These are phyloP conservation scores for Drosophila antonietae DNA, from an alignment of 2,888 invertebrate genomes.

Conservation along the genomic window DNA sequence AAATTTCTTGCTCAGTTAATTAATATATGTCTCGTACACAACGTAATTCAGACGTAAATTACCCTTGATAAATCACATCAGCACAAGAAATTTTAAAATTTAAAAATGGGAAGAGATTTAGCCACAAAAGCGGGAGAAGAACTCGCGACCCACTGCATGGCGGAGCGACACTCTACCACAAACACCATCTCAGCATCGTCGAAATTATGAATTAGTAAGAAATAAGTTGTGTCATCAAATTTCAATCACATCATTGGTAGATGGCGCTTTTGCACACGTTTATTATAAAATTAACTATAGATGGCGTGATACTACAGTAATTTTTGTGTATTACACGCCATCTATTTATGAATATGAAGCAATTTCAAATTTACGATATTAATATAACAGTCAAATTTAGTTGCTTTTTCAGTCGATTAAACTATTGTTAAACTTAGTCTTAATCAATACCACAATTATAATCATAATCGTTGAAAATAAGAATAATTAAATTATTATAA, in stretches of 20 bases:
- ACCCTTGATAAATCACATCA: slow-evolving; percentile 81
- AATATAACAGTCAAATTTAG: no score
- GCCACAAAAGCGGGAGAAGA: slow-evolving; percentile 18
- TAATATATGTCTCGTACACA: slow-evolving; percentile 66
- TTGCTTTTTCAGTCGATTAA: not conserved
- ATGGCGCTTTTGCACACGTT: not conserved
- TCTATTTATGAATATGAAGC: not conserved
- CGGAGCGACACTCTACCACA: slow-evolving; percentile 6
- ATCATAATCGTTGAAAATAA: no score
- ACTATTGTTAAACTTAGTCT: not conserved
- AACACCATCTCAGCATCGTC: slow-evolving; percentile 31
- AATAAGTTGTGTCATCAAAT: not conserved
- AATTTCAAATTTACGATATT: not conserved
- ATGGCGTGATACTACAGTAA: not conserved
- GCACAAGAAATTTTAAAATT: slow-evolving; percentile 64
- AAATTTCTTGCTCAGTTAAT: slow-evolving; percentile 79
- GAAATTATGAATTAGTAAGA: rapidly evolving
- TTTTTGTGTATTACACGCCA: rapidly evolving
- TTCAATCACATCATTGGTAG: slow-evolving; percentile 11
- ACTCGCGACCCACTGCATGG: slow-evolving; percentile 10
- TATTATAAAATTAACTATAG: not conserved
- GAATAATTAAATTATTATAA: not conserved
- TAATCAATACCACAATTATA: not conserved
- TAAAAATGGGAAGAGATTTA: no score
- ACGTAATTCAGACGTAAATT: slow-evolving; percentile 83